Percentiles rank a stretch among this genome's conserved stretches.
phyloP scores from a whole-genome alignment of 2,113 vertebrate genomes.

The Cinclus cinclus region DNA sequence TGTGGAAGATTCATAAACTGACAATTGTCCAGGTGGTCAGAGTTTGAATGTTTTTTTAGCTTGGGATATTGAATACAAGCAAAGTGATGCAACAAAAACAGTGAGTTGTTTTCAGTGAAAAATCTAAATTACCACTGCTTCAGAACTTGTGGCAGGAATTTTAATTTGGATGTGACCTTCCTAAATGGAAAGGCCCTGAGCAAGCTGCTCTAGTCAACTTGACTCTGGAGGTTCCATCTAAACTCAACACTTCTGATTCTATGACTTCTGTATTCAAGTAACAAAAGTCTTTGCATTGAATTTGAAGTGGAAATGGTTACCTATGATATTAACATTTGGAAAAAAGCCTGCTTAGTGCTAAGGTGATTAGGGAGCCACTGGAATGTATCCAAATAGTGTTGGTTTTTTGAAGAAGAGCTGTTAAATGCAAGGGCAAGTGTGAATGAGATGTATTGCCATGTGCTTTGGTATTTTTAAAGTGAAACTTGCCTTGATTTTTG shows the following conservation, averaged over 20 bases:
- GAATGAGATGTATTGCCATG: neutral
- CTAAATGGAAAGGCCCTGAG: neutral
- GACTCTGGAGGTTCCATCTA: neutral
- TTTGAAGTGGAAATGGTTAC: neutral
- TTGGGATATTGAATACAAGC: neutral
- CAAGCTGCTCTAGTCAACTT: neutral
- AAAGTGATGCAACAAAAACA: neutral
- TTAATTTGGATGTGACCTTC: neutral
- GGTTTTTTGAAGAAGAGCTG: neutral
- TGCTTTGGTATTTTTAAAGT: neutral
- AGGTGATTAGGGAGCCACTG: neutral
- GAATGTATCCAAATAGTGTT: neutral
- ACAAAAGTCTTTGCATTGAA: neutral
- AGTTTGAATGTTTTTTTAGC: neutral
- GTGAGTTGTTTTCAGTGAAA: neutral
- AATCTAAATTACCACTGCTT: neutral
- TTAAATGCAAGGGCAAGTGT: neutral
- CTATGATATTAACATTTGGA: neutral
- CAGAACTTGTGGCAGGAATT: neutral
- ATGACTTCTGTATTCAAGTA: neutral
- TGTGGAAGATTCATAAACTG: neutral
- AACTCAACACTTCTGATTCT: neutral
- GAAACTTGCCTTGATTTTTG: conserved; percentile 3
- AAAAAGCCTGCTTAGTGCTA: neutral
- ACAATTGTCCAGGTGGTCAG: neutral